Conservation (phyloP, 2,888 invertebrate genomes). For the Tribolium freemani region DNA sequence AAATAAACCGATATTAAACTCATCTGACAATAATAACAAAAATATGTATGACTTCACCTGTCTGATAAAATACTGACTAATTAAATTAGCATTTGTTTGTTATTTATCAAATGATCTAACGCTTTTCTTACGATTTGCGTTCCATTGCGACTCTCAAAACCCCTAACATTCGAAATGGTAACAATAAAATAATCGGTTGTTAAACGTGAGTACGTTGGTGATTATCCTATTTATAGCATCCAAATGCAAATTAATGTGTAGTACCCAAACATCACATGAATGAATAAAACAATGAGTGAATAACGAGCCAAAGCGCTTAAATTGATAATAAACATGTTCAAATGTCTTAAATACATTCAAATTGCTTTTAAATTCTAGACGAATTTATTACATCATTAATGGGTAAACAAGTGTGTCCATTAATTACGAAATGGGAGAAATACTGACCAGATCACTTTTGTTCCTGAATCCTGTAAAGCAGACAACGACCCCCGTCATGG, state of each 20-base stretch:
- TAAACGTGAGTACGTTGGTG: background rate
- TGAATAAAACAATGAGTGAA: no score
- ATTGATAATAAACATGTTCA: no score
- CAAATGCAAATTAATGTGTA: background rate
- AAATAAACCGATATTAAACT: no score
- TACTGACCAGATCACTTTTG: conserved; percentile 88
- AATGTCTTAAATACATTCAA: background rate
- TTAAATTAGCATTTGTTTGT: no score
- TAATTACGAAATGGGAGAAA: background rate
- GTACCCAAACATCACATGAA: no score
- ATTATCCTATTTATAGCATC: conserved; percentile 1
- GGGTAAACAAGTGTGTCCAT: conserved; percentile 45
- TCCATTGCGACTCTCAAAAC: no score
- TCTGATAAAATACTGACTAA: no score
- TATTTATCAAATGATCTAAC: no score
- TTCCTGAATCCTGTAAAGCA: conserved; percentile 94
- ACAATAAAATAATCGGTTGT: conserved; percentile 13
- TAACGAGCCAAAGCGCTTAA: no score
- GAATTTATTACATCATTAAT: background rate
- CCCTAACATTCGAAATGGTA: conserved; percentile 6
- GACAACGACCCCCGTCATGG: conserved; percentile 90
- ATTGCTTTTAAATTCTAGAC: background rate
- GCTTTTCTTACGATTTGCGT: no score
- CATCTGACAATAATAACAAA: no score
- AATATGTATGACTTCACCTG: no score